Conservation (phyloP, 2,888 invertebrate species). For the Ecliptopera silaceata region DNA sequence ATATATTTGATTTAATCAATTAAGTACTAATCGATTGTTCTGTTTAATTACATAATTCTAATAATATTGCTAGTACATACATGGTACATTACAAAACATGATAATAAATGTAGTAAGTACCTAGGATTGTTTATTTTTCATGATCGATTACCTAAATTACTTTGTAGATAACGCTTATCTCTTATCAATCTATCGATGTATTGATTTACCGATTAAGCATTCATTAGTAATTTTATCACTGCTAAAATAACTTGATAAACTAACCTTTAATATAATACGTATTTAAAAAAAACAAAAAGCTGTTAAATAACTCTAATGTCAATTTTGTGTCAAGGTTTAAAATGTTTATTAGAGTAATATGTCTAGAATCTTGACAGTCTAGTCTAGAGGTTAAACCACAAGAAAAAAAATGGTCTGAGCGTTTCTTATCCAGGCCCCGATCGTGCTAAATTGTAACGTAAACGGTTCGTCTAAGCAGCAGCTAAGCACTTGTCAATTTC, state of each 20-base stretch:
- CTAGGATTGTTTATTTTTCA: not conserved
- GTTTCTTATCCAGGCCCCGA: no score
- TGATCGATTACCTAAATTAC: not conserved
- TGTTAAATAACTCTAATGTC: no score
- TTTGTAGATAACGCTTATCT: not conserved
- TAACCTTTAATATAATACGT: no score
- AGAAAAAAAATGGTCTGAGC: no score
- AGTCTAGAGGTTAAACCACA: not conserved
- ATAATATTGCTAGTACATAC: not conserved
- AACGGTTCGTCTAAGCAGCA: no score
- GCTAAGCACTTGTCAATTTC: no score
- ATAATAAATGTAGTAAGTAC: not conserved
- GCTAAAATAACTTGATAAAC: not conserved
- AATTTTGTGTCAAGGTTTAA: no score
- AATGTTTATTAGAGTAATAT: no score
- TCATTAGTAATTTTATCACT: not conserved
- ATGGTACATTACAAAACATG: not conserved
- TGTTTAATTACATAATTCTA: not conserved
- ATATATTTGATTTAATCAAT: not conserved
- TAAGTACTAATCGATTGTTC: not conserved
- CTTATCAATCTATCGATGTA: constrained; percentile 3
- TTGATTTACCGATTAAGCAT: not conserved
- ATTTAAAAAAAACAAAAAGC: no score
- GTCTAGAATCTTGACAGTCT: not conserved
- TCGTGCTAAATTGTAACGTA: no score